Percentiles rank a stretch among this genome's conserved stretches.
Conservation (phyloP, 2,797 vertebrate genomes). For the Myotis pilosus region DNA sequence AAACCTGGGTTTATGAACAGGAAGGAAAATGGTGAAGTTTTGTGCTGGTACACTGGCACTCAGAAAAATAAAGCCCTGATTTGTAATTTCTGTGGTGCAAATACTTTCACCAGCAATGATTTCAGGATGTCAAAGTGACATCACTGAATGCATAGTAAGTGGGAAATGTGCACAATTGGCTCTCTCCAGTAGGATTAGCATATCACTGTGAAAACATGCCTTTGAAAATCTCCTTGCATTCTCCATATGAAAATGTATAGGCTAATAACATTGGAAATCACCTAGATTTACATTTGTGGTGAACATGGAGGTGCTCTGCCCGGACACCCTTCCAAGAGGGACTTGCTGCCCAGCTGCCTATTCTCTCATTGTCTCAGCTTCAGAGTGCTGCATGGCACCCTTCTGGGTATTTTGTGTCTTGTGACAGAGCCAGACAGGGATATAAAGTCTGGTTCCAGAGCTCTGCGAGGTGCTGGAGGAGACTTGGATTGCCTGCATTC, state of each 20-base stretch:
- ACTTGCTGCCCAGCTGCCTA: background rate
- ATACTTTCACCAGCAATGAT: background rate
- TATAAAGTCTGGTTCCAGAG: background rate
- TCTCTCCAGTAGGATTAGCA: background rate
- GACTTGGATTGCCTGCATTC: background rate
- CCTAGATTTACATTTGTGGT: background rate
- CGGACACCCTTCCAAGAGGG: background rate
- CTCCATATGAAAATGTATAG: background rate
- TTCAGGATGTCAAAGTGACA: background rate
- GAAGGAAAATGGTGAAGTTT: background rate
- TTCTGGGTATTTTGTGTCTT: background rate
- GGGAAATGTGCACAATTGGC: rapidly evolving
- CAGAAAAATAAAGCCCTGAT: background rate
- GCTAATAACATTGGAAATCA: background rate
- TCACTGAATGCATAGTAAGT: rapidly evolving
- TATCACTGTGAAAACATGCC: background rate
- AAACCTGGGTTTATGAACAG: background rate
- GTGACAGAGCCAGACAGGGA: background rate
- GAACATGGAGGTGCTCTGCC: background rate
- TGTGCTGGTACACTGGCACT: background rate
- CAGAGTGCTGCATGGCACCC: background rate
- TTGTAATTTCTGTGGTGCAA: background rate
- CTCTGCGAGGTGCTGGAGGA: background rate
- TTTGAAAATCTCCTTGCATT: background rate
- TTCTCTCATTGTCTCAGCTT: background rate